Evolutionary conservation across 2,113 vertebrate species (phyloP).

Genomic region (Ochotona princeps): DNA sequence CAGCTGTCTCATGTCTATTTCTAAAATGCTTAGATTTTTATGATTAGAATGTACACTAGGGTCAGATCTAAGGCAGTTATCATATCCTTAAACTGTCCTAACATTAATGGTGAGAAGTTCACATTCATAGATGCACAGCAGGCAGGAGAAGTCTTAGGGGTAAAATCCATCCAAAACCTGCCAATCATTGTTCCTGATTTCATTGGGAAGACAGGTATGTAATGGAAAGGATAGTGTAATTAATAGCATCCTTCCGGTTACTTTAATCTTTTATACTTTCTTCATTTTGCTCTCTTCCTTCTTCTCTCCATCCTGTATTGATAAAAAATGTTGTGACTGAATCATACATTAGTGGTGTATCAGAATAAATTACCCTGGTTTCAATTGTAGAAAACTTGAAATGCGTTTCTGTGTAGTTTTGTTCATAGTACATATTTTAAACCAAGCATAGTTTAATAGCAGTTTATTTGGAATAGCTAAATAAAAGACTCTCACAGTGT

Average conservation of each 20-base stretch:
- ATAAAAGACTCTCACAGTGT: not conserved
- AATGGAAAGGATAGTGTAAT: not conserved
- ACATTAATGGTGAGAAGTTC: not conserved
- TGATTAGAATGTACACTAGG: not conserved
- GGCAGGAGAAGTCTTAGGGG: not conserved
- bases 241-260: not conserved
- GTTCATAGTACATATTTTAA: not conserved
- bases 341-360: not conserved
- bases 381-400: not conserved
- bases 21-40: conserved; percentile 7
- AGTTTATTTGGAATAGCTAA: not conserved
- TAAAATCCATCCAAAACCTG: not conserved
- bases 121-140: not conserved
- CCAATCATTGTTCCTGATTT: not conserved
- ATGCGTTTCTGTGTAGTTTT: not conserved
- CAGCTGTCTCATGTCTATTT: too few species aligned
- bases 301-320: not conserved
- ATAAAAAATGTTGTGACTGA: not conserved
- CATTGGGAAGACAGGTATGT: not conserved
- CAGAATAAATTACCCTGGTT: not conserved
- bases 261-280: not conserved
- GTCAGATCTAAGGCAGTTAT: not conserved
- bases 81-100: not conserved
- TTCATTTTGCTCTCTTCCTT: not conserved
- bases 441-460: not conserved